Conservation (phyloP, 2,888 invertebrate species). For the Rutpela maculata region DNA sequence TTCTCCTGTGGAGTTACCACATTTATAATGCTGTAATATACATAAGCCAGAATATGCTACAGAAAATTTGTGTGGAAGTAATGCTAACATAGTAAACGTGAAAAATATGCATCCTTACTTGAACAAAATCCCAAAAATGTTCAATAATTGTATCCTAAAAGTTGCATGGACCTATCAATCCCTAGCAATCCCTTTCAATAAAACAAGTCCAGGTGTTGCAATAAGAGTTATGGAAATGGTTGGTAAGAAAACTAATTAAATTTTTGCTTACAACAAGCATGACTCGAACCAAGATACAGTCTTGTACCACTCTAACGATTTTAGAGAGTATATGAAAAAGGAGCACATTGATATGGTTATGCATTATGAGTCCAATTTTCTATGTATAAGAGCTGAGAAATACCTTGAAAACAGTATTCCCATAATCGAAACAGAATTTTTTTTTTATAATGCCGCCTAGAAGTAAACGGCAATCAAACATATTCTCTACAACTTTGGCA, state of each 20-base stretch:
- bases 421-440: not conserved
- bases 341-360: not conserved
- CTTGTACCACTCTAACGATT: not conserved
- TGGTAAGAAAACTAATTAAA: not conserved
- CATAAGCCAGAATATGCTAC: not conserved
- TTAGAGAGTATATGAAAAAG: not conserved
- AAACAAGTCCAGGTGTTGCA: not conserved
- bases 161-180: not conserved
- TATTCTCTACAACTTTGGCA: not conserved
- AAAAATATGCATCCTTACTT: not conserved
- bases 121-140: not conserved
- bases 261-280: too few relatives aligned
- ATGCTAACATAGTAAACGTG: not conserved
- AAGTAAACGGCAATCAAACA: not conserved
- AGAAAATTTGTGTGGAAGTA: not conserved
- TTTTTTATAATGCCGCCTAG: not conserved
- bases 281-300: too few relatives aligned
- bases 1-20: not conserved
- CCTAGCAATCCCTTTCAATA: slow-evolving; percentile 8
- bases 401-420: not conserved
- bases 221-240: not conserved
- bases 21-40: slow-evolving; percentile 9
- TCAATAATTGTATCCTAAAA: not conserved
- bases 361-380: not conserved
- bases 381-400: not conserved